Base-by-base conservation (phyloP, 2,113 vertebrate genomes). In the Riparia riparia region DNA sequence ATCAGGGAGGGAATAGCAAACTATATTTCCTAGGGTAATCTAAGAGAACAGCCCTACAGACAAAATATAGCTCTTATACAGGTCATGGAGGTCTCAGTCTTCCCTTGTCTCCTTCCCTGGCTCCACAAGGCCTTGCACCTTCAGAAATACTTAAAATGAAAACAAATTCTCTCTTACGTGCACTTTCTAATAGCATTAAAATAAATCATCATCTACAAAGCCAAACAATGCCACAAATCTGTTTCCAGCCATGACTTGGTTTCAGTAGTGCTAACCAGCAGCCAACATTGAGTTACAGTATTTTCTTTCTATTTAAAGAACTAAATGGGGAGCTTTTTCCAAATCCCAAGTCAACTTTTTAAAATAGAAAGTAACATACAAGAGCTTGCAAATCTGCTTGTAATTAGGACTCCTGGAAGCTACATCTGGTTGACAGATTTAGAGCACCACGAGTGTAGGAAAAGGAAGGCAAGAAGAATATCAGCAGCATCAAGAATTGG, bases 401-500 rank as follows among this genome's bases (percentile, higher is more conserved):
- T 80, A 85, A 93, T 95, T 84, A 95, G 77, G 84, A 73, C 81
- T 96, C 80, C 66, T 74, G 90, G 76, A 95, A 95, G 77, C 77
- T 95, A 90, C 96, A 91, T 95, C 92, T 95, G 96, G 88, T 58
- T 94, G 96, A 96, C 94, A 95, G 90, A 96, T 96, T 96, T 91
- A 91, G 94, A 97, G 83, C 89, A 96, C 58, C 79, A 83, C 18
- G 83, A 95, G 63, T 54, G 70, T 57, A 66, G 79, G 78, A 84
- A 83, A 89, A 90, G 32, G 84, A 96, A 81, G 47, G 17, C n/a
- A 9, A 87, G 56, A 81, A 95, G 81, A 91, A 85, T 31, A 94
- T 57, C 41, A 86, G 58, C 79, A 83, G 63, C 71, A 82, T 79
- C 47, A 76, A 71, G 44, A 82, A 31, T 73, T 24, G 49, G 51